These are phyloP conservation scores for Gorsachius goisagi DNA, from an alignment of 2,113 vertebrate genomes.

Conservation along the genomic window DNA sequence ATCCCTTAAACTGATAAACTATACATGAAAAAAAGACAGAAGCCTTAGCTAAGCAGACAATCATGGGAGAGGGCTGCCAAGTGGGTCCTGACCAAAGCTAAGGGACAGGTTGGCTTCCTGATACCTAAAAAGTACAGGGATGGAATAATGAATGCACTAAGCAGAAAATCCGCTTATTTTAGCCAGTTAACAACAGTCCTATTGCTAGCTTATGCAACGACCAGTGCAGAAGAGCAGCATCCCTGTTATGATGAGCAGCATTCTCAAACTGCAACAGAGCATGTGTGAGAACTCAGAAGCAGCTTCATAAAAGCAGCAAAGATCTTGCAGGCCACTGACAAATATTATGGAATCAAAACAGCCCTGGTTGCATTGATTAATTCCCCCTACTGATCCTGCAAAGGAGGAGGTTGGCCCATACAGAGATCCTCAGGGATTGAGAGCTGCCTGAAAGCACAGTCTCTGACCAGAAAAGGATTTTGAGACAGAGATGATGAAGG, in stretches of 20 bases:
- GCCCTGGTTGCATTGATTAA: not conserved
- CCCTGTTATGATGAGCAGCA: not conserved
- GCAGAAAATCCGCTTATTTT: not conserved
- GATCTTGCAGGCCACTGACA: not conserved
- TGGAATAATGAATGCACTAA: not conserved
- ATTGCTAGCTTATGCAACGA: not conserved
- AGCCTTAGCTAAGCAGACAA: not conserved
- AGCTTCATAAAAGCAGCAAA: not conserved
- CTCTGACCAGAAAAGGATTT: not conserved
- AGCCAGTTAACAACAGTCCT: not conserved
- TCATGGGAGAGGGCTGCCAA: not conserved
- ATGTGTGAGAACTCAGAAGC: not conserved
- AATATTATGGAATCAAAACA: not conserved
- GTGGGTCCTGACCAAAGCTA: not conserved
- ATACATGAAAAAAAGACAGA: not conserved
- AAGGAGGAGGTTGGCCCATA: not conserved
- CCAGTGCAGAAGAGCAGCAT: not conserved
- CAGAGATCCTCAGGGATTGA: not conserved
- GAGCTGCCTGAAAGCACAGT: not conserved
- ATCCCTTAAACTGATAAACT: not conserved
- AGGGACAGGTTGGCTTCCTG: not conserved
- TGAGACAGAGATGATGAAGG: not conserved
- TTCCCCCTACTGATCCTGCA: not conserved
- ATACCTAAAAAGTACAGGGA: not conserved
- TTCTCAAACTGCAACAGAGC: not conserved